Base-by-base conservation (phyloP, 2,113 vertebrate genomes). In the Motacilla alba region DNA sequence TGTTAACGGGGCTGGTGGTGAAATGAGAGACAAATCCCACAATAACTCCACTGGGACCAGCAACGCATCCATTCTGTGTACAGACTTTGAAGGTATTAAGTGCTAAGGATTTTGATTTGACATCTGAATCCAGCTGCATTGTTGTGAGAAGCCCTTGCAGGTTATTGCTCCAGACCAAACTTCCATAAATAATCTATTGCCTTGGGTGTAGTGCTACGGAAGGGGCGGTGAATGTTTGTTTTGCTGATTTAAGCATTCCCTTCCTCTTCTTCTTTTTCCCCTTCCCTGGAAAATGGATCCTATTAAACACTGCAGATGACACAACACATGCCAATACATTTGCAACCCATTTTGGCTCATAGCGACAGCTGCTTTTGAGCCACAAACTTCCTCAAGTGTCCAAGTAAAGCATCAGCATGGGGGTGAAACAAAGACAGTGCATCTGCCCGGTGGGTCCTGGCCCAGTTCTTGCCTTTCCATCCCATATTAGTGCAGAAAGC, bases 81-180 rank as follows among this genome's bases (percentile, higher is more conserved):
- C 35, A 55, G 64, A 78, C 85, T 96, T 94, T 94, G 85, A 94
- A 91, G 88, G 76, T 92, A 94, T 95, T 96, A 95, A 96, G 85
- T 94, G 93, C 60, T 88, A 85, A 69, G 68, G 90, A 92, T 95
- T 96, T 93, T 67, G 73, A 41, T 96, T 95, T 96, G 94, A 95
- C 93, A 81, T 96, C 90, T 94, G 96, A 96, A 96, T 95, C 85
- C 90, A 95, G 93, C 94, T 95, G 94, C 85, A 75, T 91, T 93
- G 92, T 92, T 93, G 79, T 77, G 83, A 88, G 90, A 88, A 94
- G 64, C 88, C 59, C 22, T 75, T 74, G 79, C 90, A 96, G 90
- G 92, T 94, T 94, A 88, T 87, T 85, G 72, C 87, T 90, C 64
- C 74, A 70, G 68, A 79, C 75, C 59, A 80, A n/a, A 41, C 63